Percentiles rank a stretch among this genome's conserved stretches.
Conservation (phyloP, 1,140 invertebrate genomes). For the Ectropis grisescens region DNA sequence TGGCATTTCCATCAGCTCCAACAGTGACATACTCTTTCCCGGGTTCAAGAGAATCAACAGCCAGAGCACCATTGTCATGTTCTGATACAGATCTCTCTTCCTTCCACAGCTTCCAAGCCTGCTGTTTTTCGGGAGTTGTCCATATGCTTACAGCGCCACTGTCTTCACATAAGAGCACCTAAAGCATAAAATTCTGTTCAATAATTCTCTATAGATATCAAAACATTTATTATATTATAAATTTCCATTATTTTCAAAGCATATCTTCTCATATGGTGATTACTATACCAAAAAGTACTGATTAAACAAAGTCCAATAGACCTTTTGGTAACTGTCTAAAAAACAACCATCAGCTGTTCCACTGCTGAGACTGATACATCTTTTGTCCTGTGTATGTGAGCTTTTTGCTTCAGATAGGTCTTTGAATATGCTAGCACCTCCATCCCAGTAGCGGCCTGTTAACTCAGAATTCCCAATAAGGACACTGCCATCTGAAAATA, state of each 20-base stretch:
- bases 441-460: conserved; percentile 60
- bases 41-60: conserved; percentile 37
- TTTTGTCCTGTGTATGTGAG: conserved; percentile 17
- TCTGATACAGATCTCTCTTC: conserved; percentile 37
- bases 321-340: conserved; percentile 43
- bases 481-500: conserved; percentile 44
- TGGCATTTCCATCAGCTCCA: conserved; percentile 58
- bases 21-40: conserved; percentile 45
- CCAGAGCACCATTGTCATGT: conserved; percentile 49
- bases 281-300: not conserved
- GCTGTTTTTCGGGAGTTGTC: conserved; percentile 18
- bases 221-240: not conserved
- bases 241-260: not conserved
- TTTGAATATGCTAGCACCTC: conserved; percentile 35
- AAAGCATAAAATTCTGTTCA: conserved; percentile 6
- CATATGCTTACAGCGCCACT: conserved; percentile 52
- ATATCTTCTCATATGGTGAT: not conserved
- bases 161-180: conserved; percentile 60
- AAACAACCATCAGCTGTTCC: conserved; percentile 57
- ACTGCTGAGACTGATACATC: conserved; percentile 32
- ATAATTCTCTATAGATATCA: not conserved
- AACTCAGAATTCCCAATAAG: conserved; percentile 56
- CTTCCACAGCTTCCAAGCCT: conserved; percentile 44
- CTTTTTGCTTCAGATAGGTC: conserved; percentile 18
- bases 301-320: conserved; percentile 12